Conservation (phyloP, 2,888 invertebrate genomes). For the Agriopis aurantiaria region DNA sequence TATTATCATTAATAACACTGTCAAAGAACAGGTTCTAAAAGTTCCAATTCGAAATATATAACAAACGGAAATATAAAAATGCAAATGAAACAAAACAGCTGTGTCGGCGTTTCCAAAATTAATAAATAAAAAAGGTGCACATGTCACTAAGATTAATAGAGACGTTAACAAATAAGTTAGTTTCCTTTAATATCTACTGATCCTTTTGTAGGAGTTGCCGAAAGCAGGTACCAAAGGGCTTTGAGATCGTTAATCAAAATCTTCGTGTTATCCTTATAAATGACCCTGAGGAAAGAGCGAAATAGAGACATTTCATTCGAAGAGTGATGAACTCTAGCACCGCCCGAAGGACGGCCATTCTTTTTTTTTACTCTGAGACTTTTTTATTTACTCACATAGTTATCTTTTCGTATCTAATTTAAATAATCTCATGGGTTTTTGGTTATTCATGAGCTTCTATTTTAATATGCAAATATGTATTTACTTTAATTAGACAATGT, state of each 20-base stretch:
- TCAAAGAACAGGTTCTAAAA: slow-evolving; percentile 33
- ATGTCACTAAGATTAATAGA: slow-evolving; percentile 76
- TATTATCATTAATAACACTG: slow-evolving; percentile 14
- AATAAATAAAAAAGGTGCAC: slow-evolving; percentile 61
- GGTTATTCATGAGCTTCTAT: slow-evolving; percentile 34
- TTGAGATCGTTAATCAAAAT: slow-evolving; percentile 78
- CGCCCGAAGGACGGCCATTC: slow-evolving; percentile 67
- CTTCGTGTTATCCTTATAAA: slow-evolving; percentile 68
- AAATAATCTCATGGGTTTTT: slow-evolving; percentile 29
- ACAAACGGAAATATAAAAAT: slow-evolving; percentile 68
- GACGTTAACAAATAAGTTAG: slow-evolving; percentile 77
- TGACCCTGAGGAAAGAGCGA: slow-evolving; percentile 65
- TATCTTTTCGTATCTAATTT: slow-evolving; percentile 42
- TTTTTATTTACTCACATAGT: slow-evolving; percentile 27
- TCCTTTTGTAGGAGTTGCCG: slow-evolving; percentile 75
- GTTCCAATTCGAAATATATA: slow-evolving; percentile 49
- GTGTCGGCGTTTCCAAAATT: slow-evolving; percentile 57
- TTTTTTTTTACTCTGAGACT: slow-evolving; percentile 40
- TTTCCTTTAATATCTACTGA: slow-evolving; percentile 58
- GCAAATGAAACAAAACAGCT: slow-evolving; percentile 70
- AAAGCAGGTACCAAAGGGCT: slow-evolving; percentile 75
- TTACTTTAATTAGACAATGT: slow-evolving; percentile 29
- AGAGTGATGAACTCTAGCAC: slow-evolving; percentile 59
- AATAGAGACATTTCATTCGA: slow-evolving; percentile 69
- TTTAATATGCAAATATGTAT: slow-evolving; percentile 23